Base-by-base conservation (phyloP, 2,113 vertebrate species). In the Notechis scutatus region DNA sequence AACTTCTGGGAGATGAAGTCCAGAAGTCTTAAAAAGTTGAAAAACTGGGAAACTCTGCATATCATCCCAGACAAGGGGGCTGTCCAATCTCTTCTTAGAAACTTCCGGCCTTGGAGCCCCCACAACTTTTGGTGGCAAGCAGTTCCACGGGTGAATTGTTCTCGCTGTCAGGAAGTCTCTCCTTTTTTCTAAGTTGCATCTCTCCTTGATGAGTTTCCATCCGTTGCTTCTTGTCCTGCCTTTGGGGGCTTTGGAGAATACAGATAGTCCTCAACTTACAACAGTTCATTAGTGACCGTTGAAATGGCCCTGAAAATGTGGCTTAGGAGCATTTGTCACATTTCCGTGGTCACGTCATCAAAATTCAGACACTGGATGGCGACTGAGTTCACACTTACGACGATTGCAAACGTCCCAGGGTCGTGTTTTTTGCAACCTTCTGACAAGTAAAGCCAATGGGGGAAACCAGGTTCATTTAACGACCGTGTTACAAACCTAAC, bases 331-430 rank as follows among this genome's bases (percentile, higher is more conserved):
- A 7, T 57, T 23, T 57, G 7, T 23, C 56, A 57, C 21, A 57
- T 18, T 57, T 57, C 50, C 11, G 47, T 8, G 26, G 1, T 4
- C 29, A n/a, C 0, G 4, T 15, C 10, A 64, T 64, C 61, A 64
- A 29, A 64, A 64, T 64, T 61, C 59, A 11, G 59, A 29, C 26
- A 1, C 64, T 69, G 50, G 11, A 52, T 69, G 64, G 29, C 64
- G 14, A 69, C 29, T n/a, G 4, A n/a, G 1, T n/a, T n/a, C 64
- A n/a, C 8, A 29, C 11, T 64, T 64, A n/a, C 1, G 64, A 69
- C 2, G 1, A 5, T 34, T n/a, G 29, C 5, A 5, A 4, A 52
- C 0, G 11, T n/a, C 29, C 59, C 1, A 11, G 59, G 59, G 9
- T 11, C 24, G 3, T 0, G 59, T 4, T 52, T 64, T 29, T 29